These are phyloP conservation scores for Odocoileus hemionus DNA, from an alignment of 2,113 vertebrate genomes.

Conservation along the genomic window DNA sequence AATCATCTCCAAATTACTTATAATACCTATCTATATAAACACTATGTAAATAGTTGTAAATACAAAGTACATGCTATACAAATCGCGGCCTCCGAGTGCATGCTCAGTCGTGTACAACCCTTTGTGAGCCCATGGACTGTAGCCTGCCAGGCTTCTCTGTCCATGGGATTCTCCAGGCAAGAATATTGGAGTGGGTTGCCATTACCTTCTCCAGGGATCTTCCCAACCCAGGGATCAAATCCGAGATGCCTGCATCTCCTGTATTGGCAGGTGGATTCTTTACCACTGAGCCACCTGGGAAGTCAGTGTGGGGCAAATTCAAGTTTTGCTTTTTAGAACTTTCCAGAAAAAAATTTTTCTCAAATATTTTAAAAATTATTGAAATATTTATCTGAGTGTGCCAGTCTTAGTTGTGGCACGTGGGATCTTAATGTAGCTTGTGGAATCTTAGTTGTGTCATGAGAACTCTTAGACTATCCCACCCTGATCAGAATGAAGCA, in stretches of 20 bases:
- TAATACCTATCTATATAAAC: neutral
- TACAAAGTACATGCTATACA: neutral
- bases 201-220: neutral
- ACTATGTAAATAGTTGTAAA: neutral
- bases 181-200: neutral
- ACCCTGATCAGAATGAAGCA: neutral
- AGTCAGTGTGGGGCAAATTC: neutral
- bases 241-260: neutral
- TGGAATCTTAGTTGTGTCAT: neutral
- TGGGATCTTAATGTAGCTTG: neutral
- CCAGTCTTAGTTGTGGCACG: neutral
- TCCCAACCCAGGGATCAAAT: neutral
- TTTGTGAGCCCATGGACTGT: neutral
- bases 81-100: neutral
- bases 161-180: neutral
- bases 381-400: neutral
- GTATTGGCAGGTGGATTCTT: neutral
- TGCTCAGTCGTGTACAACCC: neutral
- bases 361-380: neutral
- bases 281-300: neutral
- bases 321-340: neutral
- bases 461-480: neutral
- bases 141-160: neutral
- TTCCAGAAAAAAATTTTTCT: neutral
- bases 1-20: neutral